Evolutionary conservation across 2,888 invertebrate genomes (phyloP).

Genomic region (Callyntrura sp.): DNA sequence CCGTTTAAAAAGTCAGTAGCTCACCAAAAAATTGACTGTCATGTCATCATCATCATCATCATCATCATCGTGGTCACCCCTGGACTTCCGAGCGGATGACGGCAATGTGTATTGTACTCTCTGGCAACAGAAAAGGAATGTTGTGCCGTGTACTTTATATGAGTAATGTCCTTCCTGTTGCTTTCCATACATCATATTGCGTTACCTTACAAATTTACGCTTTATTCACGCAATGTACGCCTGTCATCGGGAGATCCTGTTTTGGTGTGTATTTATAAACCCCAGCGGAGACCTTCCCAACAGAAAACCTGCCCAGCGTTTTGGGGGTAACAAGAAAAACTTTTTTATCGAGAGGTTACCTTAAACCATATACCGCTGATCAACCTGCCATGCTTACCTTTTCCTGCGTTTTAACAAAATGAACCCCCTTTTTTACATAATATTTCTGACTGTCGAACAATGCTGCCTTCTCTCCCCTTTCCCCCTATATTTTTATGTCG

Average conservation of each 20-base stretch:
- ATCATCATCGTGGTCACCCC: not conserved
- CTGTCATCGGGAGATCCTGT: constrained; percentile 73
- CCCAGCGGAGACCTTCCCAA: too few species aligned
- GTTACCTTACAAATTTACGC: too few species aligned
- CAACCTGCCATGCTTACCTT: not conserved
- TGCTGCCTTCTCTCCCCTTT: constrained; percentile 62
- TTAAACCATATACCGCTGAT: not conserved
- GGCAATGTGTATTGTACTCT: too few species aligned
- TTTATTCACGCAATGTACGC: too few species aligned
- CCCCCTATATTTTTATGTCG: constrained; percentile 65
- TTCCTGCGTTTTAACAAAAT: not conserved
- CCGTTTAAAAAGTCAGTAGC: constrained; percentile 65
- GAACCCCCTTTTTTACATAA: not conserved
- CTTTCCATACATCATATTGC: constrained; percentile 40
- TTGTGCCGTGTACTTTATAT: constrained; percentile 70
- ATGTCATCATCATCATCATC: not conserved
- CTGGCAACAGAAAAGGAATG: constrained; percentile 70
- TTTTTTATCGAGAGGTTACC: too few species aligned
- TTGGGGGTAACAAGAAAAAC: too few species aligned
- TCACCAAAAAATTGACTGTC: too few species aligned
- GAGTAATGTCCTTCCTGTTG: constrained; percentile 69
- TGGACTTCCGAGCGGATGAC: constrained; percentile 72
- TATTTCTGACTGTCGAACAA: too few species aligned
- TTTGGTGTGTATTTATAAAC: too few species aligned
- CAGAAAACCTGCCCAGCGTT: not conserved